A percentile compares a stretch with the other conserved stretches of the same genome.
These are phyloP conservation scores for Minunthozetes semirufus DNA, from an alignment of 2,888 invertebrate genomes.

Conservation along the genomic window DNA sequence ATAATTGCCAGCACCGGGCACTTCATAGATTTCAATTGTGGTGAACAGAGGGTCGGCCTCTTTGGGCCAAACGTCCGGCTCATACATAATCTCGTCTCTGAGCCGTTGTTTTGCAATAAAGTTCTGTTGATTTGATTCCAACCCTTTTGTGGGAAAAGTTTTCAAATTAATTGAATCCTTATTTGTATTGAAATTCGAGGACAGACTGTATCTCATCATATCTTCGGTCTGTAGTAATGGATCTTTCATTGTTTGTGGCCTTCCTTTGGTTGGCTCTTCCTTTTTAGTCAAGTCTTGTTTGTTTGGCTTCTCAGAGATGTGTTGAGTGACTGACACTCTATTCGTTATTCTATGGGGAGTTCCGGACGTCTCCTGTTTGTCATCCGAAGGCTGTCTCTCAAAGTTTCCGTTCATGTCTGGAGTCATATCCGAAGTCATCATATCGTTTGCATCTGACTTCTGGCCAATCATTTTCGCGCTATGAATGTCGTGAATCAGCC, in stretches of 20 bases:
- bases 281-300: not conserved
- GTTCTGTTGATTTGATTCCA: conserved; percentile 9
- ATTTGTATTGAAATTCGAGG: not conserved
- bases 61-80: not conserved
- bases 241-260: not conserved
- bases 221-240: not conserved
- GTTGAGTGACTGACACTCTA: not conserved
- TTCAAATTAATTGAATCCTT: not conserved
- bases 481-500: conserved; percentile 16
- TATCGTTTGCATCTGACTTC: conserved; percentile 8
- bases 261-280: not conserved
- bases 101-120: not conserved
- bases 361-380: conserved; percentile 50
- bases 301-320: not conserved
- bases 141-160: not conserved
- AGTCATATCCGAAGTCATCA: conserved; percentile 25
- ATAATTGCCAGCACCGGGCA: conserved; percentile 3
- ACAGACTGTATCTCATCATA: not conserved
- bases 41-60: not conserved
- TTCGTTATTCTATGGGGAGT: conserved; percentile 49
- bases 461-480: conserved; percentile 4
- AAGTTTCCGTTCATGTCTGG: conserved; percentile 13
- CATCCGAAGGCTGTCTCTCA: not conserved
- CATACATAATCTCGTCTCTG: not conserved
- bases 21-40: conserved; percentile 4